These are phyloP conservation scores for Melangyna quadrimaculata DNA, from an alignment of 2,888 invertebrate genomes.

Conservation along the genomic window DNA sequence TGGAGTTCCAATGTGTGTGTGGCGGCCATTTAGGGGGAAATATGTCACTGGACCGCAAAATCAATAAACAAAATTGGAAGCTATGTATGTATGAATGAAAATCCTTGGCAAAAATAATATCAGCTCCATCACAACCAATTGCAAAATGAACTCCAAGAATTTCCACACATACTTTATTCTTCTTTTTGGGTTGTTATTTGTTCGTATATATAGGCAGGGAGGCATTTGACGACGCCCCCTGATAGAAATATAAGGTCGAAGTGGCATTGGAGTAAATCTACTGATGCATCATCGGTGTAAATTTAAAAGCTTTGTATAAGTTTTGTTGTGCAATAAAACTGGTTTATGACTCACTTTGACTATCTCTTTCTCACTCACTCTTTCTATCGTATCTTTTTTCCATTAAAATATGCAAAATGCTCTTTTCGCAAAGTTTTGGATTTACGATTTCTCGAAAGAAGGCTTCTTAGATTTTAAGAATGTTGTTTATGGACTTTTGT, in stretches of 20 bases:
- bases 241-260: background rate
- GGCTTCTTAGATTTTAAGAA: slow-evolving; percentile 60
- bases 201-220: background rate
- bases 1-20: slow-evolving; percentile 47
- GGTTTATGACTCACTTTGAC: slow-evolving; percentile 54
- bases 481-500: slow-evolving; percentile 16
- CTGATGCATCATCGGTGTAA: slow-evolving; percentile 63
- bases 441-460: slow-evolving; percentile 63
- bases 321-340: slow-evolving; percentile 66
- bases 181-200: background rate
- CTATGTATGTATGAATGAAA: background rate
- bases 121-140: background rate
- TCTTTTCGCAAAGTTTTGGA: slow-evolving; percentile 55
- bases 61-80: slow-evolving; percentile 64
- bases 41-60: slow-evolving; percentile 44
- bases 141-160: background rate
- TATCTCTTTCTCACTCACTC: background rate
- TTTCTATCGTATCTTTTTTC: background rate
- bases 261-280: slow-evolving; percentile 18
- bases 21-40: slow-evolving; percentile 21
- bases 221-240: background rate
- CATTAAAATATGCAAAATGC: slow-evolving; percentile 64
- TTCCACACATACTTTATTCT: background rate
- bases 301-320: slow-evolving; percentile 64
- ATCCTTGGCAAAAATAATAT: slow-evolving; percentile 21